Base-by-base conservation (phyloP, 2,797 vertebrate genomes). In the Tangara arthus region DNA sequence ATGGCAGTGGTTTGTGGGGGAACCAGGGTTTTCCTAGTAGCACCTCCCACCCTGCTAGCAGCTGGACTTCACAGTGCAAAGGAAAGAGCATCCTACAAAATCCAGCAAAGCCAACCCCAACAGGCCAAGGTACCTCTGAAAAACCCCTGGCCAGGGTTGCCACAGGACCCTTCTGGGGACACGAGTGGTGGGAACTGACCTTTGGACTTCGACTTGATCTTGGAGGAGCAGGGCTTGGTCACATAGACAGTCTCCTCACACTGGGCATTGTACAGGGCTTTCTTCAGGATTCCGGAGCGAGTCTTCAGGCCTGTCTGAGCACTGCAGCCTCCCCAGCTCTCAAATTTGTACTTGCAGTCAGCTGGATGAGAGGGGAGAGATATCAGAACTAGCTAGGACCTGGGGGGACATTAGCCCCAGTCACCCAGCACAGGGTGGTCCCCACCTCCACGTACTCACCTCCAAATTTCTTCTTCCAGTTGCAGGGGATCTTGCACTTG, bases 391-490 rank as follows among this genome's bases (percentile, higher is more conserved):
- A 0, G 28, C 12, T 21, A 70, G 52, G 41, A 85, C 14, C 22
- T 0, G 0, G 22, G 0, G 0, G 21, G 65, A 26, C 24, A 37
- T 23, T 61, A 82, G 46, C 30, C 41, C 17, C 0, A 0, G 30
- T 63, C 28, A 49, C 26, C 27, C n/a, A 63, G 30, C 26, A 50
- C 68, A 49, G 32, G 28, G 32, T 30, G 21, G 23, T 63, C 23
- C 63, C 55, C 8, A 2, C 2, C 2, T 4, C 47, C 47, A 47
- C 11, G 39, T 3, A 53, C 98, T 97, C 96, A 99, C 99, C 98
- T 97, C 99, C 99, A 87, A 99, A 99, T 93, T 99, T 98, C 96
- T 99, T 99, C 97, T 99, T 99, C 99, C 99, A 99, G 98, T 99
- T 99, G 98, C 99, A 99, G 56, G 99, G 99, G 86, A 99, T 98